Evolutionary conservation across 2,888 invertebrate species (phyloP).

Genomic region (Ommatoiulus sabulosus): DNA sequence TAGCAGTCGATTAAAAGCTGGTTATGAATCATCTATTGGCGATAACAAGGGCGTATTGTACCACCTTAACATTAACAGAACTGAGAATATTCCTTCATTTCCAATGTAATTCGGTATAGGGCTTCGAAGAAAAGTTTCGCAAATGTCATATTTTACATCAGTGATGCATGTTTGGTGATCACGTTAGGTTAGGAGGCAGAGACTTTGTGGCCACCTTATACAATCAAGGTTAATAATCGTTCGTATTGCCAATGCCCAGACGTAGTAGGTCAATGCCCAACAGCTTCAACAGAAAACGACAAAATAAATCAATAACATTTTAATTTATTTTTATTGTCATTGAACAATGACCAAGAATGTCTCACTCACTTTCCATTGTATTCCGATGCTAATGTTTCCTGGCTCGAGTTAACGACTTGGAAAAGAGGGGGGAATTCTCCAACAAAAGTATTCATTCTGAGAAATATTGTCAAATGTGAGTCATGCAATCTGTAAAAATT

Average conservation of each 20-base stretch:
- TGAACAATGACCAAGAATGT: neutral
- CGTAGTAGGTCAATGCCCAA: constrained; percentile 1
- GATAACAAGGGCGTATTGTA: too few species aligned
- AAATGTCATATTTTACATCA: too few species aligned
- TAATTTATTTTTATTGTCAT: neutral
- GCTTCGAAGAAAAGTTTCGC: too few species aligned
- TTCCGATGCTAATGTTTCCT: neutral
- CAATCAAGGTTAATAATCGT: neutral
- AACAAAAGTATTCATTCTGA: neutral
- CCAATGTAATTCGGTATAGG: too few species aligned
- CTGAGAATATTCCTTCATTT: too few species aligned
- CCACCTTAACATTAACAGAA: too few species aligned
- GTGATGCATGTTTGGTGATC: too few species aligned
- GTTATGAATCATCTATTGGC: too few species aligned
- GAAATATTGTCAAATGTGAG: neutral
- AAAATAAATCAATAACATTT: neutral
- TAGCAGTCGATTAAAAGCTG: too few species aligned
- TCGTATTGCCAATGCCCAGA: neutral
- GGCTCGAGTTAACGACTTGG: neutral
- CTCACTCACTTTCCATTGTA: neutral
- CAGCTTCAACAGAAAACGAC: neutral
- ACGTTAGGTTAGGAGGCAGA: neutral
- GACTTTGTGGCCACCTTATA: neutral
- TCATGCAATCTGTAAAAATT: neutral
- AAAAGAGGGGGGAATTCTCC: neutral